Evolutionary conservation across 2,888 invertebrate genomes (phyloP), one percentile per base, ranked within the genome.

Genomic region (Lutraria lutraria): DNA sequence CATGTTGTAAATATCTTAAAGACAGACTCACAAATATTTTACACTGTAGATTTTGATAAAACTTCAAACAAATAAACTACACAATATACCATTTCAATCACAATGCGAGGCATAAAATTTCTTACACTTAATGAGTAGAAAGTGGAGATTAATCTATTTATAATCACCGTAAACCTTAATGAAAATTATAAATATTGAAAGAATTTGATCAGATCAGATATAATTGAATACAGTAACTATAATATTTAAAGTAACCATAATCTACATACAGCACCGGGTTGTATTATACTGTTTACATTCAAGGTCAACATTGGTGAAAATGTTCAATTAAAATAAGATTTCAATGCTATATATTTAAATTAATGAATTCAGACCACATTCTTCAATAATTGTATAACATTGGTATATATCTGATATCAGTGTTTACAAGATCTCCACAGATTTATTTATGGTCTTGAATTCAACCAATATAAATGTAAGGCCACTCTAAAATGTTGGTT

Each of bases 261-360:
- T 63, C 63, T 68, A 10, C n/a, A 12, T 12, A 68, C 25, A 25
- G 43, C 25, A 68, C 25, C 6, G 13, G 25, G 43, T 43, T 8
- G 60, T 68, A 68, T 68, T 25, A 68, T 13, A 68, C n/a, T 68
- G 25, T 68, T 68, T 68, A 68, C 63, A 25, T 68, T 68, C 63
- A 68, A 43, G 43, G 43, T 43, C 8, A 43, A 43, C 43, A 43
- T 8, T 43, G 43, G 43, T 43, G 43, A 43, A 43, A 43, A 43
- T 43, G 43, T 43, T 43, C 43, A 43, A 43, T 43, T 43, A 43
- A 43, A 43, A 43, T 8, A 43, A 43, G 43, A 43, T 43, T 43
- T 43, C 43, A 43, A 43, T 43, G 43, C 43, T 43, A 43, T 43
- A n/a, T n/a, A 8, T 4, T 43, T 43, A 43, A 43, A 43, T 43